Evolutionary conservation across 2,113 vertebrate genomes (phyloP), one percentile per base, ranked within the genome.

Genomic region (Channa argus): DNA sequence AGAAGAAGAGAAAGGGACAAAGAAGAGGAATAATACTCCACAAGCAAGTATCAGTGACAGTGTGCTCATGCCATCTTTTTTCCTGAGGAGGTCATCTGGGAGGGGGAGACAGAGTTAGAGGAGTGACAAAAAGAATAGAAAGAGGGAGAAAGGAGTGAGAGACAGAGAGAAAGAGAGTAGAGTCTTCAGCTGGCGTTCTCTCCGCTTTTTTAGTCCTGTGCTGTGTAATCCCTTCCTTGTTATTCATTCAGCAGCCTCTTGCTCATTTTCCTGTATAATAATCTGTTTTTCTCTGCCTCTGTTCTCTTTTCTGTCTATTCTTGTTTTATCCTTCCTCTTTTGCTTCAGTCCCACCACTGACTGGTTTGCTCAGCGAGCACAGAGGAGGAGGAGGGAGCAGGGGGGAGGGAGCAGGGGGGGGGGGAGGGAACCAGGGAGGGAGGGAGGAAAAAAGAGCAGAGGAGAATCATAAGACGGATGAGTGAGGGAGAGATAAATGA

Each of bases 271-370:
- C 74, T 73, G 77, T 80, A 79, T 88, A 89, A 88, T 86, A 78
- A 87, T 87, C 75, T 81, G 83, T 90, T 90, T 89, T 84, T 81
- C 79, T 75, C 66, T 70, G 63, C 79, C 68, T 85, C 71, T 79
- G 64, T 79, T 74, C 68, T 87, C 69, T 64, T 80, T 75, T 83
- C 82, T 80, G 67, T 74, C 79, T 77, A 75, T 83, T 84, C 86
- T 47, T 82, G 85, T 83, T 87, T 84, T 87, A 79, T 89, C 82
- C 88, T 88, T 74, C 76, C 70, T 91, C 87, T 78, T 88, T 86
- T 88, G 85, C 88, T 87, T 91, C 85, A 70, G 92, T 94, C 94
- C 94, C 93, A 89, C 92, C 79, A 91, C 92, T 84, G 93, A 94
- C 91, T 94, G 89, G 87, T 86, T 82, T 80, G 85, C 90, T 80